A percentile compares a stretch with the other conserved stretches of the same genome.
Evolutionary conservation across 2,797 vertebrate genomes (phyloP).

Genomic region (Danio albolineatus): DNA sequence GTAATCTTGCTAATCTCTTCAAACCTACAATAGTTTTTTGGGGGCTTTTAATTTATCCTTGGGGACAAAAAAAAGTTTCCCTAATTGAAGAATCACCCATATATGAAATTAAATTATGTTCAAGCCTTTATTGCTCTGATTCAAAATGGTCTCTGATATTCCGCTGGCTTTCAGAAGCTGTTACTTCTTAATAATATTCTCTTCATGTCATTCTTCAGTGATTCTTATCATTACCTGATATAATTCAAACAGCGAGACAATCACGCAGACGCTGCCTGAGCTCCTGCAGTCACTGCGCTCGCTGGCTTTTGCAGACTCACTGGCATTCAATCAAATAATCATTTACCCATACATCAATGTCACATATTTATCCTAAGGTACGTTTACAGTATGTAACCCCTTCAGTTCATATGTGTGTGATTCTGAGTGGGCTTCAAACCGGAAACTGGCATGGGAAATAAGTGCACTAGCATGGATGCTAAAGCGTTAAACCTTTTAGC

Average conservation of each 20-base stretch:
- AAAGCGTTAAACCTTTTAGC: too few species aligned
- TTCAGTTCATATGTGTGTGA: too few species aligned
- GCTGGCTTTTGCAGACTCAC: slow-evolving; percentile 24
- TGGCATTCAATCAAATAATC: not conserved
- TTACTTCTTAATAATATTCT: slow-evolving; percentile 18
- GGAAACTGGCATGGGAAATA: too few species aligned
- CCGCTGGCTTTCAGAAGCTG: slow-evolving; percentile 16
- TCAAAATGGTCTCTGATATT: slow-evolving; percentile 12
- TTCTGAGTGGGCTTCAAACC: too few species aligned
- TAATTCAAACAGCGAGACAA: slow-evolving; percentile 39
- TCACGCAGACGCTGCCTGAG: slow-evolving; percentile 29
- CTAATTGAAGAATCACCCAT: slow-evolving; percentile 11
- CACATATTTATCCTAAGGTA: not conserved
- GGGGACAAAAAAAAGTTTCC: not conserved
- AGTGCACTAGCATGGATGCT: too few species aligned
- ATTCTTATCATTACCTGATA: slow-evolving; percentile 41
- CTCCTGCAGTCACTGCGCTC: slow-evolving; percentile 24
- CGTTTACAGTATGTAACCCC: too few species aligned
- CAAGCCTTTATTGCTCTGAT: slow-evolving; percentile 22
- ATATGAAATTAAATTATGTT: slow-evolving; percentile 28
- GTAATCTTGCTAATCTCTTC: not conserved
- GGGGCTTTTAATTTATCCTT: not conserved
- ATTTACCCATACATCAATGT: not conserved
- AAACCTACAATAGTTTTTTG: not conserved
- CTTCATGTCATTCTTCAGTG: slow-evolving; percentile 32